Evolutionary conservation across 2,797 vertebrate genomes (phyloP).

Genomic region (Pipistrellus nathusii): DNA sequence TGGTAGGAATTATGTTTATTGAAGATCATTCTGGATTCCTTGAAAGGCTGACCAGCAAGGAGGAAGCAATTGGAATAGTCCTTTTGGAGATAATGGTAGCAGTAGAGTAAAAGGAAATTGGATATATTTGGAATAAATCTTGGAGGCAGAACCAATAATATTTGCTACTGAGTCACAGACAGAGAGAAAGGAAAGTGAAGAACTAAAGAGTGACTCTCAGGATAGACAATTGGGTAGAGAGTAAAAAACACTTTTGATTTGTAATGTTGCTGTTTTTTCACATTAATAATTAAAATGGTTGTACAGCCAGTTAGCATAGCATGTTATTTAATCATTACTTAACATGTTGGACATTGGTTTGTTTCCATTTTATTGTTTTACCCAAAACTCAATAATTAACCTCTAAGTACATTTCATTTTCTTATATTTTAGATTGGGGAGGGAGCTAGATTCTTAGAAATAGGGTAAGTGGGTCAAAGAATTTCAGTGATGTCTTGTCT

Average conservation of each 20-base stretch:
- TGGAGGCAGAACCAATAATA: neutral
- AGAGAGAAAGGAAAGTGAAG: neutral
- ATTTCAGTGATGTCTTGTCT: neutral
- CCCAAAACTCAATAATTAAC: neutral
- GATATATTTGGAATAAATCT: slow-evolving; percentile 10
- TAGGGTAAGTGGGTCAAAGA: neutral
- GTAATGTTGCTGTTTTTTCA: neutral
- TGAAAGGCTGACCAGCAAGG: neutral
- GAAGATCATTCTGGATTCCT: neutral
- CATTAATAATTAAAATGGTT: neutral
- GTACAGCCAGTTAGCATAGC: neutral
- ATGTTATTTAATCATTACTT: neutral
- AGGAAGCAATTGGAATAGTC: neutral
- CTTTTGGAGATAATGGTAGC: neutral
- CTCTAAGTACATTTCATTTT: neutral
- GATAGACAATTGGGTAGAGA: neutral
- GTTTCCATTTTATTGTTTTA: slow-evolving; percentile 33
- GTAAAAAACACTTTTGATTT: neutral
- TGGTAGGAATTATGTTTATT: neutral
- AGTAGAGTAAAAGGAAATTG: neutral
- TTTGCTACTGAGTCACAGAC: neutral
- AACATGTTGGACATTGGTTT: neutral
- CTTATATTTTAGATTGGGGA: neutral
- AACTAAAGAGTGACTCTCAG: neutral
- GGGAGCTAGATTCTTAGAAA: neutral